Percentiles rank a stretch among this genome's conserved stretches.
These are phyloP conservation scores for Octomys mimax DNA, from an alignment of 2,797 vertebrate species.

Conservation along the genomic window DNA sequence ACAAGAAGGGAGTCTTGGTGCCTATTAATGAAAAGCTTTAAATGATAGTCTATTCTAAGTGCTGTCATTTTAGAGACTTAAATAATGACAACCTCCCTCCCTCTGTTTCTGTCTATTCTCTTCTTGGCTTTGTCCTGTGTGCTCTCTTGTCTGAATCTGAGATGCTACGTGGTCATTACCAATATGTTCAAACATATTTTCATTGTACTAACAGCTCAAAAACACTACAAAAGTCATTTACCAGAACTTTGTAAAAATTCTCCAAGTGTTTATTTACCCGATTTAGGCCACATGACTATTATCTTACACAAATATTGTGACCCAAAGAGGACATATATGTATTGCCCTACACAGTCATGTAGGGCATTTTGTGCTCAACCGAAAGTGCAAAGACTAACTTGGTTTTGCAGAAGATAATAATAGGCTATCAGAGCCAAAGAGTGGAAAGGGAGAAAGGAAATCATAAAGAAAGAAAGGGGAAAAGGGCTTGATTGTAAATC, in stretches of 20 bases:
- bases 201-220: not conserved
- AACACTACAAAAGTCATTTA: not conserved
- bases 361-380: too few species aligned
- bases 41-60: not conserved
- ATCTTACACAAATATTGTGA: not conserved
- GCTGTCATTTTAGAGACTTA: not conserved
- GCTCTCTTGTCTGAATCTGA: not conserved
- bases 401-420: not conserved
- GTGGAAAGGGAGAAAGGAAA: not conserved
- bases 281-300: not conserved
- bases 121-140: not conserved
- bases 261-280: not conserved
- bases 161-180: not conserved
- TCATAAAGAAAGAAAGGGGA: not conserved
- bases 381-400: not conserved
- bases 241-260: not conserved
- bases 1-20: not conserved
- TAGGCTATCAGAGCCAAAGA: not conserved
- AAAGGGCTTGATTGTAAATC: not conserved
- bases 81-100: not conserved
- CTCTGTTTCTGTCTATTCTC: not conserved
- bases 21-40: not conserved
- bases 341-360: not conserved
- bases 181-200: not conserved
- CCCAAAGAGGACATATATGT: not conserved